These are phyloP conservation scores for Panzeria rudis DNA, from an alignment of 2,888 invertebrate species.

Conservation along the genomic window DNA sequence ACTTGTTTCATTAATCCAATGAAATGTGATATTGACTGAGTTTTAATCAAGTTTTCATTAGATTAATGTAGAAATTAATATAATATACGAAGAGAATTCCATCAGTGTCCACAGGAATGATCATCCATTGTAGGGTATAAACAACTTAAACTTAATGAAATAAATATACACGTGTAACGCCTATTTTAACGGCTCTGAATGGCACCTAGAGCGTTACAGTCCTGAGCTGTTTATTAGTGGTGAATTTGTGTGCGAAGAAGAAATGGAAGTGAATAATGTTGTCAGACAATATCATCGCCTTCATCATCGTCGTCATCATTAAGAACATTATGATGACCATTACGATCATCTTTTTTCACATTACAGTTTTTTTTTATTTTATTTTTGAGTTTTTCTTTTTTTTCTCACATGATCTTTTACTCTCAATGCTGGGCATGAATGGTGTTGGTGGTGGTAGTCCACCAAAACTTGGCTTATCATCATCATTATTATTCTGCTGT, in stretches of 20 bases:
- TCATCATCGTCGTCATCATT: conserved; percentile 39
- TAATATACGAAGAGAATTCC: too few relatives aligned
- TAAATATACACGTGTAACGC: conserved; percentile 69
- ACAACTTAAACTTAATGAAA: conserved; percentile 37
- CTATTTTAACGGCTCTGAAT: conserved; percentile 69
- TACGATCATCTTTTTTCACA: conserved; percentile 58
- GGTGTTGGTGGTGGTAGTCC: conserved; percentile 33
- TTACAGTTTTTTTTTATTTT: conserved; percentile 14
- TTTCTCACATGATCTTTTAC: conserved; percentile 34
- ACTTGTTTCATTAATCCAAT: too few relatives aligned
- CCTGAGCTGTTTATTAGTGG: conserved; percentile 17
- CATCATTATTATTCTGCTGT: conserved; percentile 37
- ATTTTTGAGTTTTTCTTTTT: conserved; percentile 19
- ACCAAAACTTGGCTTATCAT: conserved; percentile 54
- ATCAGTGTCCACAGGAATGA: too few relatives aligned
- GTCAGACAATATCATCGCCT: conserved; percentile 61
- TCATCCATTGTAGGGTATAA: conserved; percentile 39
- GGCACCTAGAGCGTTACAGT: conserved; percentile 67
- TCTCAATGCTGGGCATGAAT: neutral
- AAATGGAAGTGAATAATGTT: conserved; percentile 65
- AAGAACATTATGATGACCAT: conserved; percentile 52
- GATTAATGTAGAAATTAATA: too few relatives aligned
- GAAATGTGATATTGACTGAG: too few relatives aligned
- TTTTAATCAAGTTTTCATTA: too few relatives aligned
- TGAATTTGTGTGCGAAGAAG: conserved; percentile 2